Evolutionary conservation across 2,113 vertebrate genomes (phyloP), one percentile per base, ranked within the genome.

Genomic region (Labeo rohita): DNA sequence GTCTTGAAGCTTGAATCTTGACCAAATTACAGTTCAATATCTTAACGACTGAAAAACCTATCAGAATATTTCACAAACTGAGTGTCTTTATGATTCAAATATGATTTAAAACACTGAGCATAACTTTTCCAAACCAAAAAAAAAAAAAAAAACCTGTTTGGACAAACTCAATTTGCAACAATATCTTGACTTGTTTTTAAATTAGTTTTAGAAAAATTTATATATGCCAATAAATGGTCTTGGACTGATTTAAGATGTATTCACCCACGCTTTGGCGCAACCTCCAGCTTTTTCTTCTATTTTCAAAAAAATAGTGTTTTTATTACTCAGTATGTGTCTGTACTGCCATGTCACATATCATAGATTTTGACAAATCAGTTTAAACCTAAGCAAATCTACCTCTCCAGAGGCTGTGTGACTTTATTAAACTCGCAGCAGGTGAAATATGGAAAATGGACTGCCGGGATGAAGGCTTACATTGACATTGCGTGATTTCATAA

Each of bases 311-410:
- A 10, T 21, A 12, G 45, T 75, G 43, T 49, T 75, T 75, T 75
- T 72, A 72, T 72, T 39, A 43, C 68, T 72, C 21, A 28, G 21
- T 49, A 47, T 47, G 4, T 73, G 18, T 23, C 70, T 76, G 47
- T 49, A 9, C 21, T 7, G 12, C 13, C 47, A 16, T 52, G 47
- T 76, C 47, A 76, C 28, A 52, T 34, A 76, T 73, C 21, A 73
- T 11, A n/a, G 15, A 52, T 52, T 52, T 34, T 50, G 2, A 52
- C 8, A 76, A 16, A 76, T 34, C 47, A 52, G 7, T 76, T 52
- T 76, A 52, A 76, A 76, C 11, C 47, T 76, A 52, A 52, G 47
- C 68, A 36, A 72, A 72, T 72, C 68, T 72, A 36, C 8, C 68
- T 43, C 68, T 43, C 45, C 7, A 15, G 6, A 28, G 13, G 47